Evolutionary conservation across 1,140 invertebrate genomes (phyloP).

Genomic region (Amphibalanus amphitrite): DNA sequence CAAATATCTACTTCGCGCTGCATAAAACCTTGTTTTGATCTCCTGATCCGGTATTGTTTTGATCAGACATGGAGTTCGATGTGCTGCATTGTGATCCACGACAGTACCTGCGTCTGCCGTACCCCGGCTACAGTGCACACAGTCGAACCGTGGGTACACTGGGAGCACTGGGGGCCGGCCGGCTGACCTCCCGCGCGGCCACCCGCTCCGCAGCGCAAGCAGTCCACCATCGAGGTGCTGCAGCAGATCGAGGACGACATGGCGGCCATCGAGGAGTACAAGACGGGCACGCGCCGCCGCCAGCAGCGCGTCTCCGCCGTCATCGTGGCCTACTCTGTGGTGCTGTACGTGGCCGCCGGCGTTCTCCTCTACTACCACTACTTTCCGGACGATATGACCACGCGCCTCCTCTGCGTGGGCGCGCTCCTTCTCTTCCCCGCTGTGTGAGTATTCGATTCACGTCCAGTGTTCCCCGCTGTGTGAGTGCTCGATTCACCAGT

Average conservation of each 20-base stretch:
- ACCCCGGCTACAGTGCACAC: too few species aligned
- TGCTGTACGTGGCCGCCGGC: constrained; percentile 55
- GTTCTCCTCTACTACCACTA: constrained; percentile 60
- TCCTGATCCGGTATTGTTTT: too few species aligned
- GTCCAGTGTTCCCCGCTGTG: neutral
- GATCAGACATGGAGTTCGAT: too few species aligned
- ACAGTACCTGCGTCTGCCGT: too few species aligned
- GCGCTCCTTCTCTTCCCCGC: neutral
- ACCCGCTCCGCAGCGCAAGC: constrained; percentile 10
- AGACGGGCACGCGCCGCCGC: constrained; percentile 51
- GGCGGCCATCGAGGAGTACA: constrained; percentile 56
- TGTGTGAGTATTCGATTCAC: neutral
- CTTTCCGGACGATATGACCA: constrained; percentile 31
- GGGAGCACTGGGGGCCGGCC: too few species aligned
- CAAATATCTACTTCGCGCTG: too few species aligned
- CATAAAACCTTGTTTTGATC: too few species aligned
- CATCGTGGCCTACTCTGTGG: constrained; percentile 57
- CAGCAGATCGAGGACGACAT: constrained; percentile 40
- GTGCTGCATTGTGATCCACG: too few species aligned
- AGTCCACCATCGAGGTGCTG: constrained; percentile 14
- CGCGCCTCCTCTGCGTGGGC: neutral
- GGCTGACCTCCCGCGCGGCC: neutral
- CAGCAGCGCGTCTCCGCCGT: constrained; percentile 60
- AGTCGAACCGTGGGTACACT: too few species aligned
- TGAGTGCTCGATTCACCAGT: neutral